Conservation (phyloP, 2,797 vertebrate genomes). For the Manis crassicaudata region DNA sequence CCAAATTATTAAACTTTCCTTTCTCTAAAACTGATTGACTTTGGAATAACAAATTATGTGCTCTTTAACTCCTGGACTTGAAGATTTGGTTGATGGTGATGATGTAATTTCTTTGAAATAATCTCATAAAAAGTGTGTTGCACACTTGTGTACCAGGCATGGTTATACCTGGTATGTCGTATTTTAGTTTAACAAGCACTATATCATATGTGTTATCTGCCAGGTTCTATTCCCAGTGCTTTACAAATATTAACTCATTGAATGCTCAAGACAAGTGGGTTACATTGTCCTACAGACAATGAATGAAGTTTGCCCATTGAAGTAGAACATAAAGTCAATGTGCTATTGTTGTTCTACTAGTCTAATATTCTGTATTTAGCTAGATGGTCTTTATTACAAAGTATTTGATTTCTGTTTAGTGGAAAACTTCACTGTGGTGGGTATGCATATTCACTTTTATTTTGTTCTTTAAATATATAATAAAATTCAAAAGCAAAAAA, state of each 20-base stretch:
- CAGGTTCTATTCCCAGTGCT: background rate
- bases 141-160: background rate
- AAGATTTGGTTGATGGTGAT: background rate
- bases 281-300: background rate
- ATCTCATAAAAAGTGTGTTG: background rate
- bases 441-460: too few relatives aligned
- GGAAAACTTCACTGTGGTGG: background rate
- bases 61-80: background rate
- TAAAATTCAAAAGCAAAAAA: background rate
- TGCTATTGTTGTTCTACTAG: background rate
- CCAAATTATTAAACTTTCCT: background rate
- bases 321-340: background rate
- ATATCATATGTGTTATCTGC: background rate
- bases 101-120: background rate
- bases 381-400: background rate
- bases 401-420: background rate
- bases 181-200: background rate
- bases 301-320: background rate
- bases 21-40: background rate
- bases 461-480: background rate
- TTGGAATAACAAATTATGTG: background rate
- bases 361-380: background rate
- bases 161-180: background rate
- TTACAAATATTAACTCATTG: background rate
- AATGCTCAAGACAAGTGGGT: background rate